Evolutionary conservation across 2,113 vertebrate genomes (phyloP), one percentile per base, ranked within the genome.

Genomic region (Prolemur simus): DNA sequence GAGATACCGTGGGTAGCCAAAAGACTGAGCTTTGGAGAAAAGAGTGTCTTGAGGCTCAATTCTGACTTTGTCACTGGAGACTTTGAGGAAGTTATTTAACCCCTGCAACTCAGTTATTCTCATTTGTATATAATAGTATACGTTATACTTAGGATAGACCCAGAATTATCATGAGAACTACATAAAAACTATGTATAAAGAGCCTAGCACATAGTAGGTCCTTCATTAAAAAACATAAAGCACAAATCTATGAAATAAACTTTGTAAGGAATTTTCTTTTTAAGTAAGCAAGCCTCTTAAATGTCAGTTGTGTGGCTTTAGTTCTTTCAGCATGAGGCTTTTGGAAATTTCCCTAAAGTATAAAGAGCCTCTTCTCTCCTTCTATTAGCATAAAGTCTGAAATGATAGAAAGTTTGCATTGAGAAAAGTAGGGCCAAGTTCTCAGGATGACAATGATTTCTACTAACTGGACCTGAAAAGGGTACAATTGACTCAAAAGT

Each of bases 281-380:
- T 29, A 86, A 96, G 34, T 29, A 68, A 83, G 21, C 60, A 63
- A 45, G 29, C 3, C 27, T 89, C 76, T 71, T 87, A 45, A 10
- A 23, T 23, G 64, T 52, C 37, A 45, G 29, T 88, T n/a, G 14
- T 27, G 32, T 52, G 73, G 11, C 15, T 95, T 49, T 49, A 21
- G 4, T 78, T 96, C 25, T 78, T 14, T 83, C 71, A 63, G 15
- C 27, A 78, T n/a, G 39, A 66, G 29, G 20, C 2, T 80, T 89
- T 86, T 20, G 58, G 66, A 97, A 93, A 80, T 89, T 95, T 95
- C 63, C 92, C 42, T 69, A 13, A 96, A 39, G 25, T 34, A 39
- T 52, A 6, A 45, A 58, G 20, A 42, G 10, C 9, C 13, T 77
- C 66, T 71, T 81, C 17, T 87, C 23, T 90, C 13, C 45, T 73